A percentile compares a stretch with the other conserved stretches of the same genome.
These are phyloP conservation scores for Nettapus auritus DNA, from an alignment of 2,113 vertebrate species.

Conservation along the genomic window DNA sequence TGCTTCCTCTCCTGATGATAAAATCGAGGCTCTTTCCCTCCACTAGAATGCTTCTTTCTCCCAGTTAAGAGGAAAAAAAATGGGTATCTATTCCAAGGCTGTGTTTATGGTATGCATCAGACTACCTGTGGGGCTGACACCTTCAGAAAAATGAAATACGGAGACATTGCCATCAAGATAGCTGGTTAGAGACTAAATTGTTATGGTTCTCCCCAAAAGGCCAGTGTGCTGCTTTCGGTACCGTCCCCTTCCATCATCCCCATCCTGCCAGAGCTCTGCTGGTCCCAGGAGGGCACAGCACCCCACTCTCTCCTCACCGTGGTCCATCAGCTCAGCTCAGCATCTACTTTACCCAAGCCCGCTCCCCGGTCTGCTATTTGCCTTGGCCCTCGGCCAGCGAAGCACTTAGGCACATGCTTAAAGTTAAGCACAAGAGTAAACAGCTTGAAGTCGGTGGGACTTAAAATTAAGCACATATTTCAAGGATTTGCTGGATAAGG, in stretches of 20 bases:
- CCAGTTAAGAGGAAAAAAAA: not conserved
- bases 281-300: not conserved
- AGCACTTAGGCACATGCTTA: constrained; percentile 67
- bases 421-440: constrained; percentile 66
- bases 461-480: constrained; percentile 67
- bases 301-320: no score
- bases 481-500: constrained; percentile 60
- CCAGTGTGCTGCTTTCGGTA: not conserved
- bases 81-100: not conserved
- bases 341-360: not conserved
- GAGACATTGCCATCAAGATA: not conserved
- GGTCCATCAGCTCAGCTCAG: not conserved
- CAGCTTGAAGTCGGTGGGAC: constrained; percentile 52
- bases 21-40: constrained; percentile 4
- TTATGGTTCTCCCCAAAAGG: not conserved
- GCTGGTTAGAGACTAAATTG: rapidly evolving
- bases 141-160: not conserved
- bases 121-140: not conserved
- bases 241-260: not conserved
- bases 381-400: constrained; percentile 40
- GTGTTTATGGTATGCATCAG: not conserved
- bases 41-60: not conserved
- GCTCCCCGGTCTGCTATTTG: constrained; percentile 5
- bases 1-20: constrained; percentile 4
- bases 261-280: not conserved